Conservation (phyloP, 2,113 vertebrate genomes). For the Ivindomyrus marchei region DNA sequence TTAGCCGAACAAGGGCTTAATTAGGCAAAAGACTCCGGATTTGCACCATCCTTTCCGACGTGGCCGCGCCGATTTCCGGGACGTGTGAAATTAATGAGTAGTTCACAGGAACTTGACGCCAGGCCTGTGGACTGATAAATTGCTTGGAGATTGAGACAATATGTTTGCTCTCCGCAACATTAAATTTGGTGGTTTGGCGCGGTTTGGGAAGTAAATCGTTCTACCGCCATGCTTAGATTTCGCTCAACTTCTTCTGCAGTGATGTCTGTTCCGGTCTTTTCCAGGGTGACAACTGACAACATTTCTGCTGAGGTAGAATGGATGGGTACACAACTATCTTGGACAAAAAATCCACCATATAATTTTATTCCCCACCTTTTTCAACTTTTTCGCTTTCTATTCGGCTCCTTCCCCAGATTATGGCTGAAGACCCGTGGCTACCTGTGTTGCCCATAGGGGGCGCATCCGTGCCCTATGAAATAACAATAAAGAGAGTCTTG, state of each 20-base stretch:
- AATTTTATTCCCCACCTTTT: not conserved
- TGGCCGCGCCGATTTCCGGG: constrained; percentile 41
- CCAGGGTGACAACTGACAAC: not conserved
- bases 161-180: constrained; percentile 23
- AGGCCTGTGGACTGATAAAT: constrained; percentile 41
- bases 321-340: not conserved
- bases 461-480: constrained; percentile 48
- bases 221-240: not conserved
- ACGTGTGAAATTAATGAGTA: constrained; percentile 55
- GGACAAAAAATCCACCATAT: not conserved
- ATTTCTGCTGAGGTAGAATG: not conserved
- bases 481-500: constrained; percentile 68
- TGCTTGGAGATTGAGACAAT: constrained; percentile 35
- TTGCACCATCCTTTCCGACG: constrained; percentile 25
- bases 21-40: constrained; percentile 56
- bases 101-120: constrained; percentile 45
- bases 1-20: constrained; percentile 54
- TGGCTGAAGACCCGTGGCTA: not conserved
- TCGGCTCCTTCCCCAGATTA: not conserved
- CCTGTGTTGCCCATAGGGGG: not conserved
- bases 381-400: not conserved
- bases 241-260: not conserved
- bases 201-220: not conserved
- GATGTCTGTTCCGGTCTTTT: not conserved
- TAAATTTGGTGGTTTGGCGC: not conserved